These are phyloP conservation scores for Eulemur coronatus DNA, from an alignment of 2,797 vertebrate genomes.

Conservation along the genomic window DNA sequence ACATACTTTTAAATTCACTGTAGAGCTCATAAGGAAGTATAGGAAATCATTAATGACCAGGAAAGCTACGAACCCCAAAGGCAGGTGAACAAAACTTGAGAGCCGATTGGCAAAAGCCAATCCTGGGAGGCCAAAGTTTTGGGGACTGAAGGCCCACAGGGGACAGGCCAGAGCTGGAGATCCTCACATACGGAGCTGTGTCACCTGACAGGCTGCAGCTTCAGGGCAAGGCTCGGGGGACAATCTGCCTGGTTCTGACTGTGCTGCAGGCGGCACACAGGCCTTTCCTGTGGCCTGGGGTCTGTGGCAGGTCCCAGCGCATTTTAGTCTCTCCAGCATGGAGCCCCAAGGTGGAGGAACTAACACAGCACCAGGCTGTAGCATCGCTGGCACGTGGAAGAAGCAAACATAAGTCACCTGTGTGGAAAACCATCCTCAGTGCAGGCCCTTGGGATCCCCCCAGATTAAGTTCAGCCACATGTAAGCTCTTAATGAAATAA, in stretches of 20 bases:
- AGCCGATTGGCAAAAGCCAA: neutral
- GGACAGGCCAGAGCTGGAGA: neutral
- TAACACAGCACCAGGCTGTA: neutral
- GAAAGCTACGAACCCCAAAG: neutral
- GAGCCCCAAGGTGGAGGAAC: neutral
- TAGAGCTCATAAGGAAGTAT: neutral
- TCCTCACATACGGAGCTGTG: neutral
- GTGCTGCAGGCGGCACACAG: neutral
- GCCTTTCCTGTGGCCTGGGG: neutral
- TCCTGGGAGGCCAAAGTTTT: neutral
- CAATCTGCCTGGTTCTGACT: neutral
- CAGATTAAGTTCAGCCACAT: neutral
- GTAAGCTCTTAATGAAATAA: neutral
- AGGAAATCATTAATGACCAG: neutral
- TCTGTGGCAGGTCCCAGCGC: neutral
- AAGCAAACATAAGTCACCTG: neutral
- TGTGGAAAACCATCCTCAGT: neutral
- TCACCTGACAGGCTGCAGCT: neutral
- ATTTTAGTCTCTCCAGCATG: neutral
- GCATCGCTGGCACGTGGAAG: neutral
- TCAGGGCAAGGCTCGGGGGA: neutral
- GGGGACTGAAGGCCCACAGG: neutral
- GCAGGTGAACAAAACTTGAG: neutral
- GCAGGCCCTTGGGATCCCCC: neutral
- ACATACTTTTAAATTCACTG: neutral